These are phyloP conservation scores for Acromyrmex echinatior DNA, from an alignment of 1,140 invertebrate species.

Conservation along the genomic window DNA sequence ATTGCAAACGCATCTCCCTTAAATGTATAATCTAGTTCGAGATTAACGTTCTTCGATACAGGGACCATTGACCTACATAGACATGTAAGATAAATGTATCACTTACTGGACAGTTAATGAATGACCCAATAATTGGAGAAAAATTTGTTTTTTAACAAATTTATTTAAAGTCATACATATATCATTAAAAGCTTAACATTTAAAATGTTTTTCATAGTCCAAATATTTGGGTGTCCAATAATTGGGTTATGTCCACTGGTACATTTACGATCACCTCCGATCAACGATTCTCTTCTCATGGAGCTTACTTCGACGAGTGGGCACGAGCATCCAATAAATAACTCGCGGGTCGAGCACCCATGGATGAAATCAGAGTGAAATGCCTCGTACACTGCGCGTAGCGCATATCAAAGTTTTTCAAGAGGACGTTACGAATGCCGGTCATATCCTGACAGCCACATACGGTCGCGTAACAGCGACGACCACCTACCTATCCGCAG, in stretches of 20 bases:
- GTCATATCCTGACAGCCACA: conserved; percentile 22
- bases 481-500: conserved; percentile 20
- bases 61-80: conserved; percentile 34
- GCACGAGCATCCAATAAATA: conserved; percentile 42
- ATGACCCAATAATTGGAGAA: too few species aligned
- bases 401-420: conserved; percentile 53
- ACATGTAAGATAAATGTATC: too few species aligned
- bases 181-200: too few species aligned
- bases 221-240: too few species aligned
- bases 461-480: conserved; percentile 37
- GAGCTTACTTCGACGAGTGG: not conserved
- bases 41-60: conserved; percentile 20
- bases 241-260: too few species aligned
- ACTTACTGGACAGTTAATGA: too few species aligned
- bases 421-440: conserved; percentile 53
- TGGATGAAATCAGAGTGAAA: conserved; percentile 60
- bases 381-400: not conserved
- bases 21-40: not conserved
- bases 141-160: too few species aligned
- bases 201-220: too few species aligned
- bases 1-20: not conserved
- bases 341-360: conserved; percentile 22
- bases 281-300: not conserved
- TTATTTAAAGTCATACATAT: too few species aligned
- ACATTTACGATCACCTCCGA: not conserved